A percentile compares a stretch with the other conserved stretches of the same genome.
phyloP scores from a whole-genome alignment of 2,888 invertebrate genomes.

The Diachrysia chrysitis region DNA sequence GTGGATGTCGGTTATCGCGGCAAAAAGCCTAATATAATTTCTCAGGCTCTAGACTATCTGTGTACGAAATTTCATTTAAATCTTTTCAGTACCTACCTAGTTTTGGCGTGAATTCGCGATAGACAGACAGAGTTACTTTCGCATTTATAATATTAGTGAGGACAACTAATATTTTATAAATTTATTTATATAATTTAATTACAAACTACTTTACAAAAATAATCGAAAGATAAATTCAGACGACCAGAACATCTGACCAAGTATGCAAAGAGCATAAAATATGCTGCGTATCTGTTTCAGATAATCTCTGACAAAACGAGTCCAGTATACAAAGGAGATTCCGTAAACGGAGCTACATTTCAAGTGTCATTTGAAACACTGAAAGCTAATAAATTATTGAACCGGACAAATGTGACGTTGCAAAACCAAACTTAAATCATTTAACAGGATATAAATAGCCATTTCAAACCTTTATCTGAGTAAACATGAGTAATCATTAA shows the following conservation, averaged over 20 bases:
- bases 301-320: conserved; percentile 32
- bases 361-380: conserved; percentile 24
- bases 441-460: conserved; percentile 39
- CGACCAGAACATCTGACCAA: conserved; percentile 10
- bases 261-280: conserved; percentile 24
- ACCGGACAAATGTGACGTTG: conserved; percentile 13
- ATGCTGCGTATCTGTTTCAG: conserved; percentile 28
- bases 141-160: too few relatives aligned
- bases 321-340: conserved; percentile 25
- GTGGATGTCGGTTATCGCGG: too few relatives aligned
- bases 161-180: too few relatives aligned
- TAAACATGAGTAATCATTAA: conserved; percentile 7
- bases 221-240: conserved; percentile 12
- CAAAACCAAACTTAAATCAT: conserved; percentile 11
- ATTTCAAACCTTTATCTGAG: conserved; percentile 36
- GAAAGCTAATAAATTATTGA: conserved; percentile 28
- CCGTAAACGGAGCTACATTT: conserved; percentile 33
- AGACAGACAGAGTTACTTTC: too few relatives aligned
- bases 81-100: too few relatives aligned
- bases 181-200: too few relatives aligned
- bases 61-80: too few relatives aligned
- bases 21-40: too few relatives aligned
- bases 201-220: neutral
- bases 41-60: too few relatives aligned
- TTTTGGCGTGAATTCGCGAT: too few relatives aligned